Base-by-base conservation (phyloP, 2,113 vertebrate species). In the Trematocara macrostoma region DNA sequence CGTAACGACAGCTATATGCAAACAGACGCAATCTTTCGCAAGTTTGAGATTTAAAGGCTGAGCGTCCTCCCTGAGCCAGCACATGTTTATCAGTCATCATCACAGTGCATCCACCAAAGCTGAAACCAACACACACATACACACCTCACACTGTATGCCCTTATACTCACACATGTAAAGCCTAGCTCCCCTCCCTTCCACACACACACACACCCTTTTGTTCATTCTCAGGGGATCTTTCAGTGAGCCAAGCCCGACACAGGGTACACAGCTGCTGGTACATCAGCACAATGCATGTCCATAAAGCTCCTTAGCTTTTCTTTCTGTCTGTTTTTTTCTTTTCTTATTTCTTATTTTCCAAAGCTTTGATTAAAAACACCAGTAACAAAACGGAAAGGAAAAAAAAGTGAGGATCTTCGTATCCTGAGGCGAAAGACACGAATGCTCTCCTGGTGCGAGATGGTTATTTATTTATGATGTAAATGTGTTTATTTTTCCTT, bases 221-320 rank as follows among this genome's bases (percentile, higher is more conserved):
- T 94, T 94, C 90, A 93, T 94, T 95, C 96, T 96, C 94, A 96
- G 95, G 95, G 93, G 93, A 95, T 94, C 91, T 92, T 95, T 93
- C 89, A 89, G 92, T 92, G 91, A 95, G 93, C 93, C 93, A 93
- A 92, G 86, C 93, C 89, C 93, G 38, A 81, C 91, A 87, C 88
- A 84, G 94, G 91, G 93, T 89, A 90, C 84, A 93, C 86, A 88
- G 88, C 92, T 94, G 94, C 92, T 92, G 92, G 93, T 92, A 92
- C 91, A 88, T 94, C 92, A 94, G 94, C 95, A 96, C 94, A 95
- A 93, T 91, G 88, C 91, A 92, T 92, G 87, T 93, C 83, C 82
- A 38, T 88, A 79, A 89, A 86, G 85, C 92, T 87, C 91, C 86
- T 88, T 90, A 34, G 26, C 91, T 87, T 45, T 57, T 78, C 84